phyloP scores from a whole-genome alignment of 2,888 invertebrate species.

The Osedax frankpressi region DNA sequence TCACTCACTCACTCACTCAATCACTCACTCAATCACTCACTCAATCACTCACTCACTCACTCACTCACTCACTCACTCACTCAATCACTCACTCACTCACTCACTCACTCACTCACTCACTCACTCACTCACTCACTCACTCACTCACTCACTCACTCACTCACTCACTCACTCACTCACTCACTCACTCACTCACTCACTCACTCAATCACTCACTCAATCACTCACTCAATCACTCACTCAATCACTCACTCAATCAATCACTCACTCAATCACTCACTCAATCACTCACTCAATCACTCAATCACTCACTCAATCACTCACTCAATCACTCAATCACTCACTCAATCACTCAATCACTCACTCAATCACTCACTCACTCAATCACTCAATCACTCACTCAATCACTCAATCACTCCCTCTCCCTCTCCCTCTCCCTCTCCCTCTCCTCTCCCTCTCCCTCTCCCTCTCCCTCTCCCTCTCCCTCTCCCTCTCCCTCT shows the following conservation, averaged over 20 bases:
- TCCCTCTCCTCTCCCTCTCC: not conserved
- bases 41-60: too few species aligned
- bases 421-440: not conserved
- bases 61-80: too few species aligned
- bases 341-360: too few species aligned
- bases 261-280: not conserved
- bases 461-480: not conserved
- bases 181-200: not conserved
- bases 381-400: not conserved
- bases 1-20: too few species aligned
- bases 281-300: not conserved
- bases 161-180: not conserved
- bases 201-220: not conserved
- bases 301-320: too few species aligned
- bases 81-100: conserved; percentile 7
- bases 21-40: too few species aligned
- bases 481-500: not conserved
- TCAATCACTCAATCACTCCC: not conserved
- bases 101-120: conserved; percentile 7
- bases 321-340: not conserved
- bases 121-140: conserved; percentile 7
- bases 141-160: conserved; percentile 7
- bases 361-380: too few species aligned
- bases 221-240: not conserved
- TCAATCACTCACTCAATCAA: not conserved